Percentiles rank a stretch among this genome's conserved stretches.
Evolutionary conservation across 1,140 invertebrate species (phyloP).

Genomic region (Ceratina calcarata): DNA sequence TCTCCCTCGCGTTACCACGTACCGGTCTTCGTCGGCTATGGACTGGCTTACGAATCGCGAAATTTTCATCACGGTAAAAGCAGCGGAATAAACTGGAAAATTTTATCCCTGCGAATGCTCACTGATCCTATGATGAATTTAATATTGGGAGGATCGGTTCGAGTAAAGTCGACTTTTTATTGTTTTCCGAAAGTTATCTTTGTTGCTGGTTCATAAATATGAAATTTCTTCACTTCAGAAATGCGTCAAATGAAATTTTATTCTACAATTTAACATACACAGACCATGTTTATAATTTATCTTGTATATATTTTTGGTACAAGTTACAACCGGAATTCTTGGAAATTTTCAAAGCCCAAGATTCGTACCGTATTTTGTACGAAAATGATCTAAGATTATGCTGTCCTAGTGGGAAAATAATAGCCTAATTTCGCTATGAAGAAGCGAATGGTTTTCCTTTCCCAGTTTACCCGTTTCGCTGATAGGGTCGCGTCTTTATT

Average conservation of each 20-base stretch:
- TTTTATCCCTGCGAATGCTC: background rate
- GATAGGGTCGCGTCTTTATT: too few relatives aligned
- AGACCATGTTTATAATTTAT: too few relatives aligned
- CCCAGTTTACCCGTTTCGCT: background rate
- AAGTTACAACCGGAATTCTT: background rate
- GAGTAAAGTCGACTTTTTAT: background rate
- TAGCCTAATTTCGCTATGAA: background rate
- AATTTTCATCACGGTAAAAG: conserved; percentile 1
- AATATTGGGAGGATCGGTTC: background rate
- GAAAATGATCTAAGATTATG: background rate
- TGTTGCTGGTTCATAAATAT: background rate
- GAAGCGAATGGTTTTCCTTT: conserved; percentile 1
- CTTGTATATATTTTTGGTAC: too few relatives aligned
- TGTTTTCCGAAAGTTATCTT: background rate
- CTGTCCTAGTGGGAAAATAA: background rate
- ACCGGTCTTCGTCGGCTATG: background rate
- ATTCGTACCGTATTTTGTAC: background rate
- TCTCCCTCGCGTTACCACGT: background rate
- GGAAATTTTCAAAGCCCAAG: conserved; percentile 1
- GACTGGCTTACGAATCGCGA: background rate
- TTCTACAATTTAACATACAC: too few relatives aligned
- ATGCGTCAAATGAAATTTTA: too few relatives aligned
- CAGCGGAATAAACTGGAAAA: too few relatives aligned
- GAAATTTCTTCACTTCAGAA: too few relatives aligned
- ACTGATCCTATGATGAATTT: background rate